Percentiles rank a stretch among this genome's conserved stretches.
phyloP scores from a whole-genome alignment of 2,888 invertebrate genomes.

The Drosophila dives region DNA sequence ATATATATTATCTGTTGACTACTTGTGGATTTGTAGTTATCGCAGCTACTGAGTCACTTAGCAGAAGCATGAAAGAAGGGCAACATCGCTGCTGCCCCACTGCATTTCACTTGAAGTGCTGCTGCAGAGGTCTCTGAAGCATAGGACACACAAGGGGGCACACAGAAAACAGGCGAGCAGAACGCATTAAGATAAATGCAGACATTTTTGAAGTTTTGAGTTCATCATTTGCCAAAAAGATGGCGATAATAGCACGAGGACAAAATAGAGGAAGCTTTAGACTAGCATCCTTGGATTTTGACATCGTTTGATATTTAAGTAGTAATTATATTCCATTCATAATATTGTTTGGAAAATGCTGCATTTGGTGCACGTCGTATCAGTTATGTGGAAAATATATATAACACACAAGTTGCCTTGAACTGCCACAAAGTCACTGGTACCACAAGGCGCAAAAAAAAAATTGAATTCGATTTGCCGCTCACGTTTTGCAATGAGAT shows the following conservation, averaged over 20 bases:
- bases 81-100: conserved; percentile 13
- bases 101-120: conserved; percentile 3
- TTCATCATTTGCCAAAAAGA: conserved; percentile 34
- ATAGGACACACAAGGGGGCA: background rate
- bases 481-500: conserved; percentile 50
- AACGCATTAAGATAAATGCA: conserved; percentile 59
- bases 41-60: conserved; percentile 14
- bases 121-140: conserved; percentile 10
- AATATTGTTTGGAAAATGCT: conserved; percentile 13
- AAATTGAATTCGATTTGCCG: conserved; percentile 44
- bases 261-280: conserved; percentile 24
- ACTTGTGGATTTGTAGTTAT: background rate
- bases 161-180: conserved; percentile 13
- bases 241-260: conserved; percentile 40
- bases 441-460: conserved; percentile 6
- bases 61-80: background rate
- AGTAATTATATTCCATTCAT: background rate
- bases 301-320: conserved; percentile 34
- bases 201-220: conserved; percentile 26
- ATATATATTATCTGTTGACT: background rate
- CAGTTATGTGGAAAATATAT: conserved; percentile 37
- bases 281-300: conserved; percentile 45
- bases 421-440: conserved; percentile 23
- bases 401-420: conserved; percentile 32
- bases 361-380: conserved; percentile 39